Evolutionary conservation across 1,140 invertebrate genomes (phyloP), one percentile per base, ranked within the genome.

Genomic region (Zaprionus camerounensis): DNA sequence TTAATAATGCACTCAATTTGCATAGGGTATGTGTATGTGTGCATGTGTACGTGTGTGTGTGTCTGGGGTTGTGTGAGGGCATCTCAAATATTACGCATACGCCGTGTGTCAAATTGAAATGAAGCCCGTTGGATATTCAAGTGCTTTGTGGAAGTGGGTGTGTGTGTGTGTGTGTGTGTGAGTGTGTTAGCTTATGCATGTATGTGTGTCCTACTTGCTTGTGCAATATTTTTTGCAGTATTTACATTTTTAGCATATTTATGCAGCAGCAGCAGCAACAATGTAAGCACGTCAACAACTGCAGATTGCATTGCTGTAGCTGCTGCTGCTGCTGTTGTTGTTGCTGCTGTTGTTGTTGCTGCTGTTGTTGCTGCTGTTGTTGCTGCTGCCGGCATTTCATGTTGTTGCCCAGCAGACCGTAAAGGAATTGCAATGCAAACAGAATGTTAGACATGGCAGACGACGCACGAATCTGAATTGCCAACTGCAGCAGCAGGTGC

Each of bases 171-270:
- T 9, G 22, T 24, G 3, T 49, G 20, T 49, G 17, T 17, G 51
- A 20, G 31, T 36, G 44, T 38, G 34, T 12, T 12, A 13, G 17
- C n/a, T 15, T 56, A 15, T 63, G 51, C 24, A 24, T 49, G 44
- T 61, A 5, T 41, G 38, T 49, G 61, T 41, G 22, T 41, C 51
- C 59, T 11, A 63, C 41, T 61, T 82, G 68, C 13, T 64, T 56
- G 51, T 71, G 73, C 74, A 68, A 86, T 79, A 87, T 87, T 87
- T 87, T 78, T 76, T 67, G 73, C 67, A 80, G 79, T 78, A 84
- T 84, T 84, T 84, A 84, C 81, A 84, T 84, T 84, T 84, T 80
- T 84, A 77, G 73, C 73, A 84, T 78, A 84, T 84, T 84, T 84
- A 84, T 84, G 81, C 81, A 73, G 76, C 38, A 26, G 81, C 81